Evolutionary conservation across 2,797 vertebrate species (phyloP).

Genomic region (Nyctibius grandis): DNA sequence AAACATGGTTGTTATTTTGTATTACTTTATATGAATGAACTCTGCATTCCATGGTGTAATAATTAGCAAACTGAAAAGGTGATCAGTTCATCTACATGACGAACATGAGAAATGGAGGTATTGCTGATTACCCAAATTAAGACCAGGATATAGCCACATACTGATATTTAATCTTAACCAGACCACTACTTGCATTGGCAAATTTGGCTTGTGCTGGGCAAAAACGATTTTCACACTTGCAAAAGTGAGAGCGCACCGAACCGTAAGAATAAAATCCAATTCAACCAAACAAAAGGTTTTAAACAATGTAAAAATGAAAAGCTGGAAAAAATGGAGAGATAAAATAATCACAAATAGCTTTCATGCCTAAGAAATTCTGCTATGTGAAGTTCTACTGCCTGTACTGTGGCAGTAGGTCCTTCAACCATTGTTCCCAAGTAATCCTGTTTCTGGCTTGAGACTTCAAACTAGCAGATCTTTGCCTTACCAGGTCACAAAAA

Average conservation of each 20-base stretch:
- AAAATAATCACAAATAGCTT: neutral
- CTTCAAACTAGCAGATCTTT: neutral
- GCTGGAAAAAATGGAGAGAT: neutral
- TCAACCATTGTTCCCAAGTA: neutral
- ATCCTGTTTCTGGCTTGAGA: neutral
- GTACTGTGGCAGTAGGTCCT: neutral
- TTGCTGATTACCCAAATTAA: neutral
- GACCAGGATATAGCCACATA: neutral
- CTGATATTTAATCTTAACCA: neutral
- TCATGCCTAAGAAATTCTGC: neutral
- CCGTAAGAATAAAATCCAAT: neutral
- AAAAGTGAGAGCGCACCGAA: neutral
- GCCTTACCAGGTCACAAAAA: neutral
- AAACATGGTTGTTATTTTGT: neutral
- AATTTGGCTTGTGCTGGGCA: neutral
- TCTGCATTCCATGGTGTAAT: neutral
- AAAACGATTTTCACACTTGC: neutral
- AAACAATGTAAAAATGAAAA: neutral
- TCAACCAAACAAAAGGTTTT: neutral
- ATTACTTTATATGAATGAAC: neutral
- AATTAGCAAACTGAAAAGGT: neutral
- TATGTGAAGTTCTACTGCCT: neutral
- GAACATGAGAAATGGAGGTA: neutral
- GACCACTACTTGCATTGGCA: neutral
- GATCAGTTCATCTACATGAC: neutral